Base-by-base conservation (phyloP, 2,113 vertebrate genomes). In the Crotalus tigris region DNA sequence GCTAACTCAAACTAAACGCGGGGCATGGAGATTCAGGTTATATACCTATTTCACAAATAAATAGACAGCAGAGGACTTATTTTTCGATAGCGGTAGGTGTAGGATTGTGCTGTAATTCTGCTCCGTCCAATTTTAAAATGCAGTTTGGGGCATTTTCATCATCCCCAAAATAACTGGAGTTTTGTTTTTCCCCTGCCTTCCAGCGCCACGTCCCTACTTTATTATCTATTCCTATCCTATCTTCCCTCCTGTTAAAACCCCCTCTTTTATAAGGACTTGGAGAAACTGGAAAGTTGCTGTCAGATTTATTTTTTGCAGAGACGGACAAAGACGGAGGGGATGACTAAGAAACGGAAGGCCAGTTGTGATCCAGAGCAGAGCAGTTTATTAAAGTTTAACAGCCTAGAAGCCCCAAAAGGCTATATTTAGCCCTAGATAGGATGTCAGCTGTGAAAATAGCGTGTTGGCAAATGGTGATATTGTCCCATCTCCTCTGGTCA, bases 401-500 rank as follows among this genome's bases (percentile, higher is more conserved):
- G 95, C 96, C 96, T 95, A 98, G 95, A 95, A 98, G 95, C 92
- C 93, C 94, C 95, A 94, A 58, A 46, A 2, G 2, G 90, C 95
- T 98, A 97, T 97, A 97, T 98, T 97, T 98, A 97, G 96, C 93
- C 8, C 1, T 95, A 97, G 97, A 96, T 98, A 97, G 96, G 95
- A 97, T 98, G 96, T 97, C 97, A 97, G 96, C 95, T 97, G 95
- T 96, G 95, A 97, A 98, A 98, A 98, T 97, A 98, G 97, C 95
- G 95, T 93, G 96, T 96, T 95, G 94, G 93, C 94, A 98, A 95
- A 97, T 96, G 94, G 93, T 93, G 96, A 97, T 97, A 96, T 95
- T 97, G 97, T 97, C 93, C 96, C 97, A 95, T 96, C 93, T 69
- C 96, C 91, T 93, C 93, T 85, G 90, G 94, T 95, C 90, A 94